Percentiles rank a stretch among this genome's conserved stretches.
These are phyloP conservation scores for Yoshiicerus persimilis DNA, from an alignment of 1,140 invertebrate species.

Conservation along the genomic window DNA sequence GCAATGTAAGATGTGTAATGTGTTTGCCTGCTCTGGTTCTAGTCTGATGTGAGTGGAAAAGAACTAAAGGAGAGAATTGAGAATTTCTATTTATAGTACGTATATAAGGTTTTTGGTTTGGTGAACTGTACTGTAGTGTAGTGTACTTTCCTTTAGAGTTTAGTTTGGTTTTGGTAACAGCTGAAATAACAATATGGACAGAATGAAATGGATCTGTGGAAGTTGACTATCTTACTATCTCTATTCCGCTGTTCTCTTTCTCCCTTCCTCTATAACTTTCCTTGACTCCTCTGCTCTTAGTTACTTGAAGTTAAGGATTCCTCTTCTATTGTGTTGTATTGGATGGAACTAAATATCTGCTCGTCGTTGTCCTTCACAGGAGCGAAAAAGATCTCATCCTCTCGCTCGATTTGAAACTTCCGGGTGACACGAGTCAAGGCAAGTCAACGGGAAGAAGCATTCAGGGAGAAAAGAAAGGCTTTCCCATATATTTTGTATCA, in stretches of 20 bases:
- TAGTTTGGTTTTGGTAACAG: slow-evolving; percentile 9
- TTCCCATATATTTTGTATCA: neutral
- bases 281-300: neutral
- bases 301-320: neutral
- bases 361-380: neutral
- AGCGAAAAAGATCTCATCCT: slow-evolving; percentile 31
- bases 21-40: neutral
- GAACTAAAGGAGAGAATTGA: neutral
- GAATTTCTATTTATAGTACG: no score
- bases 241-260: neutral
- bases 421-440: slow-evolving; percentile 35
- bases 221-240: neutral
- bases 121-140: no score
- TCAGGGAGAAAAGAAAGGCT: neutral
- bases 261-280: neutral
- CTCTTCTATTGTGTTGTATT: neutral
- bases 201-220: neutral
- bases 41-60: neutral
- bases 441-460: slow-evolving; percentile 15
- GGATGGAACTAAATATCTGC: neutral
- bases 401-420: slow-evolving; percentile 34
- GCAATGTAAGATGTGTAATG: neutral
- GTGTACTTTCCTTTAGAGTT: neutral
- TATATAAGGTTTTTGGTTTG: no score
- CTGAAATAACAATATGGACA: slow-evolving; percentile 40